Evolutionary conservation across 2,113 vertebrate species (phyloP), one percentile per base, ranked within the genome.

Genomic region (Microtus montanus): DNA sequence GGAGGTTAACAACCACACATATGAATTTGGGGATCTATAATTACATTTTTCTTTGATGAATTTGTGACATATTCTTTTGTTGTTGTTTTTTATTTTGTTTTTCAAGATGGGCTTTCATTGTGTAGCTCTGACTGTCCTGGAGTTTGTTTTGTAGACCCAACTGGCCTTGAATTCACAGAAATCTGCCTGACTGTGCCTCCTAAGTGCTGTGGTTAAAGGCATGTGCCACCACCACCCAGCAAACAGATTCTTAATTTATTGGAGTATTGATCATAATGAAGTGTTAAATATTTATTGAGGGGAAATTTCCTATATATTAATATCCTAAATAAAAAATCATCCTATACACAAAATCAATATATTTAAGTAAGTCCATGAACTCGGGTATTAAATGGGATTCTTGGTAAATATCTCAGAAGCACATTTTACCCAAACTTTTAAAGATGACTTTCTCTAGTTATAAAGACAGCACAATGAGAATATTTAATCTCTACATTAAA

Each of bases 171-270:
- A 58, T 17, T 58, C 54, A 58, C 19, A 58, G 58, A 58, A 20
- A 58, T 58, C 19, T 58, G 5, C 58, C 58, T 58, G 58, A 58
- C 19, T 58, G 58, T 58, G 58, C 58, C 58, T 58, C 58, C 58
- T 20, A 58, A 58, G 19, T 58, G 58, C 58, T 58, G 58, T 58
- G 58, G 58, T 58, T 20, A 58, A 58, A 58, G 54, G 19, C 58
- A 58, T 20, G 58, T 20, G 58, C 58, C 58, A 20, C 58, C 19
- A 58, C 58, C 6, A 58, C 58, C 19, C 5, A 20, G 58, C 19
- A 58, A n/a, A 41, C 26, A 47, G 63, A 88, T 33, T 92, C n/a
- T 41, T 94, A 93, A 95, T 58, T 88, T 90, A 80, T 68, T 47
- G 19, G 41, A 49, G 22, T 68, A 88, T n/a, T 90, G 52, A 35